Evolutionary conservation across 2,888 invertebrate species (phyloP).

Genomic region (Xestia sexstrigata): DNA sequence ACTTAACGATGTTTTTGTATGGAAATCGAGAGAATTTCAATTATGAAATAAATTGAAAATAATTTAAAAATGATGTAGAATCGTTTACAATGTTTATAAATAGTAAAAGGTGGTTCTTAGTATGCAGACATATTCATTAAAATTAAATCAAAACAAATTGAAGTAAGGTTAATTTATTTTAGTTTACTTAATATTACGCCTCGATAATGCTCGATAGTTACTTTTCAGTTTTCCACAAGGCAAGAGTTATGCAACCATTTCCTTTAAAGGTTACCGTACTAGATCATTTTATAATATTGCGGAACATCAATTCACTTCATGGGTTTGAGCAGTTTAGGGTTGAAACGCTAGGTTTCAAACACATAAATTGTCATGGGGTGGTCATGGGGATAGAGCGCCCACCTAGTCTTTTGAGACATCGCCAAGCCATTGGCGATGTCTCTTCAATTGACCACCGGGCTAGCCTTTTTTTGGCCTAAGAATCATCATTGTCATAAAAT

Average conservation of each 20-base stretch:
- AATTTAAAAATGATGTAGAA: neutral
- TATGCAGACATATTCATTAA: neutral
- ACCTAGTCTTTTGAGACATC: neutral
- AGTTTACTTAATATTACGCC: neutral
- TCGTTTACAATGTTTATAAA: neutral
- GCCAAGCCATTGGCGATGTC: neutral
- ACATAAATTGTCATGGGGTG: no score
- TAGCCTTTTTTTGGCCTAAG: neutral
- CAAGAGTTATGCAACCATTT: neutral
- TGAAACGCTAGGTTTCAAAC: neutral
- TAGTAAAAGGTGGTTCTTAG: neutral
- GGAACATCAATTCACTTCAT: neutral
- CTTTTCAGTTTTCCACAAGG: neutral
- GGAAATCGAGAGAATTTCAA: conserved; percentile 27
- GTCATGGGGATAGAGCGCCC: neutral
- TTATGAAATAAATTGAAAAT: conserved; percentile 23
- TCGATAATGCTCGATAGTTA: neutral
- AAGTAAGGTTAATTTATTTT: neutral
- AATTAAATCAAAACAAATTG: neutral
- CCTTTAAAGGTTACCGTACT: no score
- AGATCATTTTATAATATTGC: neutral
- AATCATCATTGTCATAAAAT: no score
- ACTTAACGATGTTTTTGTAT: conserved; percentile 34
- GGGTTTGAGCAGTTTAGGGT: neutral
- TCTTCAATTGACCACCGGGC: neutral